Evolutionary conservation across 2,113 vertebrate genomes (phyloP).

Genomic region (Rhabdornis inornatus): DNA sequence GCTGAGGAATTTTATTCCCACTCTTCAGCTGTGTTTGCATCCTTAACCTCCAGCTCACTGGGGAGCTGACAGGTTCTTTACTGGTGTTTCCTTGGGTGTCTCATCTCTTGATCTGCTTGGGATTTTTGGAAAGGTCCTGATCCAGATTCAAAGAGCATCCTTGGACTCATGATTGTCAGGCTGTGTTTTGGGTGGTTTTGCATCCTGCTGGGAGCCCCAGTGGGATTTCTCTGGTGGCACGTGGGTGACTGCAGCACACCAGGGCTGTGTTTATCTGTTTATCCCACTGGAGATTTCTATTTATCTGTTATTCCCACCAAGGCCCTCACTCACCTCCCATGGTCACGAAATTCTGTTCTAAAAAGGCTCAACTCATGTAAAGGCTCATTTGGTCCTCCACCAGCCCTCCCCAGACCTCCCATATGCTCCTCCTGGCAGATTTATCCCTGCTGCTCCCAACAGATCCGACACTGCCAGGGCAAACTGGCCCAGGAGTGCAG

Average conservation of each 20-base stretch:
- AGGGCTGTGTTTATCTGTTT: neutral
- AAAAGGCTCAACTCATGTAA: neutral
- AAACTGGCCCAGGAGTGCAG: neutral
- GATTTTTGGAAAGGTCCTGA: neutral
- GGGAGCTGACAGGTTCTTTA: neutral
- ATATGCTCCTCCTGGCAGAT: neutral
- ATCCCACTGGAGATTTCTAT: neutral
- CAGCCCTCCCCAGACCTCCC: neutral
- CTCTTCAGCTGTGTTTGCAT: neutral
- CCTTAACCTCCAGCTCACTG: fast-evolving
- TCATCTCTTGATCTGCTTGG: neutral
- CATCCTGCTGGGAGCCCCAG: neutral
- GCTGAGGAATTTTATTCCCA: neutral
- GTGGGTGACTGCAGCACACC: neutral
- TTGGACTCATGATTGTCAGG: neutral
- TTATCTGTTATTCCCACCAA: neutral
- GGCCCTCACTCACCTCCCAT: fast-evolving
- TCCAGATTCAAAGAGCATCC: neutral
- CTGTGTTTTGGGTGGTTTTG: neutral
- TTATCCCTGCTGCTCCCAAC: neutral
- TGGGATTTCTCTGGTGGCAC: neutral
- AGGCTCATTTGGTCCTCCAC: neutral
- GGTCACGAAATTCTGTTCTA: neutral
- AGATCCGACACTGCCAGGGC: neutral
- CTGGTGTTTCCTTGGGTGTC: neutral